Conservation (phyloP, 2,888 invertebrate species). For the Apeira syringaria region DNA sequence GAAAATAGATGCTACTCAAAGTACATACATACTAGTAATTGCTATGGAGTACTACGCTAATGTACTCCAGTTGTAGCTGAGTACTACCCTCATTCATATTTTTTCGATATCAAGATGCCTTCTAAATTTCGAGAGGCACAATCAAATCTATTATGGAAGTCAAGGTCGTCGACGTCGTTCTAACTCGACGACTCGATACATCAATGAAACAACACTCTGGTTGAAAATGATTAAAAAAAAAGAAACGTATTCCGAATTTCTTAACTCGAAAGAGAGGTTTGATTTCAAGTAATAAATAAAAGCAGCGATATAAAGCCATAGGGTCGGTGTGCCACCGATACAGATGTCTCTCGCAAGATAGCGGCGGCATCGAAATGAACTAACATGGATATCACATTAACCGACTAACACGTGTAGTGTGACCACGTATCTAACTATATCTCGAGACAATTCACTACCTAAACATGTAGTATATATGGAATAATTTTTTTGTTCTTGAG, state of each 20-base stretch:
- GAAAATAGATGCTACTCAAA: too few species aligned
- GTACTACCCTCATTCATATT: too few species aligned
- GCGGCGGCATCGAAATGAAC: conserved; percentile 70
- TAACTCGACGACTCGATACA: not conserved
- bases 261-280: conserved; percentile 57
- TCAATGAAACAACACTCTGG: not conserved
- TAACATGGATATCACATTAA: conserved; percentile 80
- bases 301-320: conserved; percentile 72
- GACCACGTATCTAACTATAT: conserved; percentile 15
- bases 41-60: too few species aligned
- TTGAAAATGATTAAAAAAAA: too few species aligned
- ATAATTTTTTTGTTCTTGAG: too few species aligned
- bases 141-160: not conserved
- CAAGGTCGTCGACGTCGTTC: not conserved
- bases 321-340: conserved; percentile 74
- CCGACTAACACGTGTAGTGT: conserved; percentile 30
- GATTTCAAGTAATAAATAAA: conserved; percentile 68
- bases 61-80: too few species aligned
- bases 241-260: conserved; percentile 48
- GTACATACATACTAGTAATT: too few species aligned
- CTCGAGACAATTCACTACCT: not conserved
- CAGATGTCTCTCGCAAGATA: conserved; percentile 75
- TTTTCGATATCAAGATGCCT: too few species aligned
- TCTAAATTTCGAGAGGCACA: too few species aligned
- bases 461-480: too few species aligned